phyloP scores from a whole-genome alignment of 2,888 invertebrate species.

The Coenonympha glycerion region DNA sequence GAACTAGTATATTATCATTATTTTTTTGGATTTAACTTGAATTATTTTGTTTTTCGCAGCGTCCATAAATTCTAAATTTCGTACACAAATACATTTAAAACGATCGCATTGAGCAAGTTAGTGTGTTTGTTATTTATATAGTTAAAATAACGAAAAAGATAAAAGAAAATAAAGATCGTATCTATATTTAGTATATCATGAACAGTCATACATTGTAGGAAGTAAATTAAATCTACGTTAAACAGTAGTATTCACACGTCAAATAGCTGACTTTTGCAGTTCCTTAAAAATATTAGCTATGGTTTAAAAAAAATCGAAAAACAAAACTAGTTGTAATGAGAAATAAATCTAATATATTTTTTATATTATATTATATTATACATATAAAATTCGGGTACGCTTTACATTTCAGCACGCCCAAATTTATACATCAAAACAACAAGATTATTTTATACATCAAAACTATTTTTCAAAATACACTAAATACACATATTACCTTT shows the following conservation, averaged over 20 bases:
- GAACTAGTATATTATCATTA: neutral
- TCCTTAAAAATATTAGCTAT: too few species aligned
- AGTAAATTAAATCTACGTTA: neutral
- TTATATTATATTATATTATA: neutral
- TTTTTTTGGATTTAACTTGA: slow-evolving; percentile 2
- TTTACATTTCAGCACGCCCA: neutral
- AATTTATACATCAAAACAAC: too few species aligned
- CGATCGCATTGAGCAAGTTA: slow-evolving; percentile 23
- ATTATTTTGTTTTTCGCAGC: slow-evolving; percentile 3
- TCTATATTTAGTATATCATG: slow-evolving; percentile 8
- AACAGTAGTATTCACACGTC: neutral
- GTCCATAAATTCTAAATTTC: neutral
- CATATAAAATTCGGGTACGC: too few species aligned
- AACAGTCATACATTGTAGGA: neutral
- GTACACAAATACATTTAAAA: slow-evolving; percentile 3
- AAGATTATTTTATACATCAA: too few species aligned
- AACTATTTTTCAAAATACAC: slow-evolving; percentile 7
- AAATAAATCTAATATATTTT: neutral
- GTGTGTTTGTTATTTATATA: slow-evolving; percentile 1
- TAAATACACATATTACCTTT: slow-evolving; percentile 8
- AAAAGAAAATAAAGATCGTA: slow-evolving; percentile 3
- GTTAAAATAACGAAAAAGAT: neutral
- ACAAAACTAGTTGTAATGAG: too few species aligned
- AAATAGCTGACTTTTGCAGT: too few species aligned
- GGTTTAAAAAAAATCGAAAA: too few species aligned